Percentiles rank a stretch among this genome's conserved stretches.
Conservation (phyloP, 1,140 invertebrate genomes). For the Drosophila guanche region DNA sequence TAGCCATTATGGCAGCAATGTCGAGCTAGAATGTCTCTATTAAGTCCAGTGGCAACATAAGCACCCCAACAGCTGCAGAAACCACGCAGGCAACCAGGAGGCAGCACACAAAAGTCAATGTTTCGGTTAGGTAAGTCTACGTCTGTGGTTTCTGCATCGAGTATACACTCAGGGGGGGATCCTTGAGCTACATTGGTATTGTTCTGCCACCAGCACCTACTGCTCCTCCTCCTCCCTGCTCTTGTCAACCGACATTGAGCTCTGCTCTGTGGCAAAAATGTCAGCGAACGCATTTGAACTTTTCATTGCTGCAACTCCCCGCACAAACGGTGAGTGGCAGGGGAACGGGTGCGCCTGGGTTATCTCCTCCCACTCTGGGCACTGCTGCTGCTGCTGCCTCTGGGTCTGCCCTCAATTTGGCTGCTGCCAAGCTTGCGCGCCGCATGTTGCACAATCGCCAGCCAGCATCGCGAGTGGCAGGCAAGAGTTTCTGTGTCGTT, state of each 20-base stretch:
- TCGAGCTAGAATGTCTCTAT: too few relatives aligned
- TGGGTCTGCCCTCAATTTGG: constrained; percentile 33
- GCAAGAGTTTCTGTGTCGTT: constrained; percentile 65
- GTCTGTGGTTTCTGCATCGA: constrained; percentile 29
- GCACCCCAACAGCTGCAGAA: constrained; percentile 1
- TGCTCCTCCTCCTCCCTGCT: not conserved
- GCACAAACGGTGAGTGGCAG: constrained; percentile 22
- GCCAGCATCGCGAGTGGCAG: constrained; percentile 28
- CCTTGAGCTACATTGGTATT: constrained; percentile 62
- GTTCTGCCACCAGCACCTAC: constrained; percentile 14
- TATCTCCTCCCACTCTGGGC: constrained; percentile 39
- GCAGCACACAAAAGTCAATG: constrained; percentile 1
- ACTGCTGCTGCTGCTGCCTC: constrained; percentile 8
- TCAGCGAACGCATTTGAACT: constrained; percentile 77
- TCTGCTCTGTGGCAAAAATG: constrained; percentile 55
- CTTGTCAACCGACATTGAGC: constrained; percentile 49
- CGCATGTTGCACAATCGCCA: constrained; percentile 58
- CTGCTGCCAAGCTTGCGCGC: constrained; percentile 18
- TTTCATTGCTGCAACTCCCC: constrained; percentile 53
- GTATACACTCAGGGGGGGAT: constrained; percentile 17
- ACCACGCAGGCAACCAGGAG: constrained; percentile 9
- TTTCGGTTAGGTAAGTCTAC: constrained; percentile 33
- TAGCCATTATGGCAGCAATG: too few relatives aligned
- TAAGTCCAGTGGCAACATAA: too few relatives aligned
- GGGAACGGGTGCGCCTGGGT: not conserved